These are phyloP conservation scores for Melanaphis sacchari DNA, from an alignment of 1,140 invertebrate genomes.

Conservation along the genomic window DNA sequence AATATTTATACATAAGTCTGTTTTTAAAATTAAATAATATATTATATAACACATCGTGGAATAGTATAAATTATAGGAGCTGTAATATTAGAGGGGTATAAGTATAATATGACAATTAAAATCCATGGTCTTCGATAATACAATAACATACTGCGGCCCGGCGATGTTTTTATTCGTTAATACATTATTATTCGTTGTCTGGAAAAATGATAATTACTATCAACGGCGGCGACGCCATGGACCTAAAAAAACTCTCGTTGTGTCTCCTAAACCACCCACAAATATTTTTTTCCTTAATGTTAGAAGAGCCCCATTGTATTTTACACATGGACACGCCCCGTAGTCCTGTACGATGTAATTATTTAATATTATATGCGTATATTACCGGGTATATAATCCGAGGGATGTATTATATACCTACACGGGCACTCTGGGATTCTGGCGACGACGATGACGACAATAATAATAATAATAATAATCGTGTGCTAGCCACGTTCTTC, in stretches of 20 bases:
- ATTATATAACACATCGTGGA: neutral
- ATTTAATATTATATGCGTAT: neutral
- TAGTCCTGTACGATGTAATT: neutral
- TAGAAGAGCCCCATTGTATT: neutral
- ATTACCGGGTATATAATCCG: neutral
- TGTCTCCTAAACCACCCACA: slow-evolving; percentile 21
- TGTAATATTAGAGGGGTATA: neutral
- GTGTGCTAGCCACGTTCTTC: neutral
- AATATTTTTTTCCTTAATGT: neutral
- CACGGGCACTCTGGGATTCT: neutral
- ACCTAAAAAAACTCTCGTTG: neutral
- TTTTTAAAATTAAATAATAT: neutral
- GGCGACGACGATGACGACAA: too few species aligned
- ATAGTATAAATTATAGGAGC: neutral
- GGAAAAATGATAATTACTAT: neutral
- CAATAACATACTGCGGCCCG: neutral
- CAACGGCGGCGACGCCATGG: neutral
- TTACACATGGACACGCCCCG: neutral
- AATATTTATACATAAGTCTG: neutral
- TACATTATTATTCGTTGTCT: too few species aligned
- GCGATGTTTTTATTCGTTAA: too few species aligned
- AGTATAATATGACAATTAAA: neutral
- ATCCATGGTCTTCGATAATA: neutral
- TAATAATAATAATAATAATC: neutral
- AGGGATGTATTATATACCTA: neutral